Percentiles rank a stretch among this genome's conserved stretches.
Conservation (phyloP, 2,797 vertebrate species). For the Synanceia verrucosa region DNA sequence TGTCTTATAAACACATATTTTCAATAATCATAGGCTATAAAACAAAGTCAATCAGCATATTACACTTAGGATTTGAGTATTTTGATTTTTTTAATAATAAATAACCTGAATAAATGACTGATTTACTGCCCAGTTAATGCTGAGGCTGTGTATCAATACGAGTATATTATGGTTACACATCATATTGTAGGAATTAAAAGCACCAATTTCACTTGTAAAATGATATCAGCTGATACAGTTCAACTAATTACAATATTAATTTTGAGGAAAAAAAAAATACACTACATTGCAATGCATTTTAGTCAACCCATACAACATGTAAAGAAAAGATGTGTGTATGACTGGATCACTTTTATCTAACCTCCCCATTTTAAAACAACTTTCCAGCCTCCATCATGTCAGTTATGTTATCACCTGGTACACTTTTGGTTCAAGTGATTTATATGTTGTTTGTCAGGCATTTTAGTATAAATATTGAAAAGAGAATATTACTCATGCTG, state of each 20-base stretch:
- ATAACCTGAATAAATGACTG: too few relatives aligned
- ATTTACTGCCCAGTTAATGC: background rate
- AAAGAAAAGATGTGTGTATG: background rate
- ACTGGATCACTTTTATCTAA: background rate
- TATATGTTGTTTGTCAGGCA: background rate
- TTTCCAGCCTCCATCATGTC: background rate
- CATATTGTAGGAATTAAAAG: background rate
- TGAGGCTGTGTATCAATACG: background rate
- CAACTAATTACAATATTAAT: background rate
- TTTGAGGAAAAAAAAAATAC: too few relatives aligned
- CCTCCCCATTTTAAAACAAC: conserved; percentile 6
- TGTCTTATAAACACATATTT: background rate
- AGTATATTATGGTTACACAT: background rate
- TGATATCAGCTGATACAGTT: background rate
- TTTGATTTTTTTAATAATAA: background rate
- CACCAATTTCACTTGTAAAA: background rate
- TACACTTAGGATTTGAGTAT: background rate
- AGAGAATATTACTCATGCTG: background rate
- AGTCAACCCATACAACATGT: background rate
- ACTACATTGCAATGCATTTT: background rate
- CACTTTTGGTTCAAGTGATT: background rate
- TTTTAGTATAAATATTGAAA: background rate
- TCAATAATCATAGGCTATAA: background rate
- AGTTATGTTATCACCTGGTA: conserved; percentile 28
- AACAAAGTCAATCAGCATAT: background rate